Conservation (phyloP, 2,888 invertebrate species). For the Melipona bicolor region DNA sequence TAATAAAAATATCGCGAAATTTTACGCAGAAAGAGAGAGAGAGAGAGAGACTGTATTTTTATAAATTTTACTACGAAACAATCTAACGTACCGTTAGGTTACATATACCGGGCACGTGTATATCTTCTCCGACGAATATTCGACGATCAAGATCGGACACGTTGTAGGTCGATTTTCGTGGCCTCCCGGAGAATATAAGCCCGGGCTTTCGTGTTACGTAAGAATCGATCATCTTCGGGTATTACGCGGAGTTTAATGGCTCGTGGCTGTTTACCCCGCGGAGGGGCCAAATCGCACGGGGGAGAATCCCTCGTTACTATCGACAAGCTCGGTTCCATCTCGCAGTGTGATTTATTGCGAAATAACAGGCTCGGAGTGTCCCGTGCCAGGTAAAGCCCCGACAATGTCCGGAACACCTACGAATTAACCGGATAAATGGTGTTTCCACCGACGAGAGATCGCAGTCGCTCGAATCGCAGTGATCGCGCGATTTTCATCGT, state of each 20-base stretch:
- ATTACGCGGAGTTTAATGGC: conserved; percentile 64
- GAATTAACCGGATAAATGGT: conserved; percentile 71
- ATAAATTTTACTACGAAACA: no score
- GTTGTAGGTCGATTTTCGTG: not conserved
- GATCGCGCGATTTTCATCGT: conserved; percentile 54
- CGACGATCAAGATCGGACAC: not conserved
- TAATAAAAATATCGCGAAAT: not conserved
- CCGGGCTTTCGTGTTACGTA: conserved; percentile 53
- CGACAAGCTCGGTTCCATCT: conserved; percentile 71
- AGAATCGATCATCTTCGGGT: conserved; percentile 67
- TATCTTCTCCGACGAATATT: no score
- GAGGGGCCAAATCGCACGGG: conserved; percentile 52
- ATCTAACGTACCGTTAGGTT: no score
- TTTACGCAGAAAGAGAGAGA: no score
- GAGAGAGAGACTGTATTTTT: no score
- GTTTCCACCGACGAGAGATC: conserved; percentile 37
- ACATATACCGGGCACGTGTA: no score
- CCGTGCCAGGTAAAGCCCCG: conserved; percentile 67
- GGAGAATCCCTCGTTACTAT: conserved; percentile 69
- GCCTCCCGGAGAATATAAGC: not conserved
- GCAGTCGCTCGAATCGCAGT: conserved; percentile 14
- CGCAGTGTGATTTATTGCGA: conserved; percentile 77
- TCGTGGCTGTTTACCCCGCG: conserved; percentile 61
- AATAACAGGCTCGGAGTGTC: conserved; percentile 77
- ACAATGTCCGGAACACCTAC: conserved; percentile 74